phyloP scores from a whole-genome alignment of 2,797 vertebrate species.

The Notolepis coatsorum region DNA sequence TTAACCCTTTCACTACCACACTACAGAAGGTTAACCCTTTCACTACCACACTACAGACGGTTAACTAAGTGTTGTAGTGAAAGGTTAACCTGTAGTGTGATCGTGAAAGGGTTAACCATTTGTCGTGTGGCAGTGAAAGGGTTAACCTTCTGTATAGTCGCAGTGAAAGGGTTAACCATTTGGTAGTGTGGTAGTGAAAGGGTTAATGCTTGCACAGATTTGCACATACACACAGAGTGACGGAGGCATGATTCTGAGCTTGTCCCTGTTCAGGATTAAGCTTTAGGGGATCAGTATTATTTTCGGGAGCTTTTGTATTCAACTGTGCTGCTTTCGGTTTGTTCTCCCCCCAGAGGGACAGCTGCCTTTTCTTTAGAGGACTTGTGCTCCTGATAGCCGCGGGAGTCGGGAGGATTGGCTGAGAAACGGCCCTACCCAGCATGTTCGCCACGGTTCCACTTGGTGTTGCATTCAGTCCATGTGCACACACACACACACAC shows the following conservation, averaged over 20 bases:
- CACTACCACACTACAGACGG: no score
- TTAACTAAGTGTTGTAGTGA: no score
- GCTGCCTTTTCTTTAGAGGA: slow-evolving; percentile 8
- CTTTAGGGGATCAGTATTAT: slow-evolving; percentile 40
- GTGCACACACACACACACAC: neutral
- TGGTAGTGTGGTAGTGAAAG: no score
- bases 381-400: slow-evolving; percentile 38
- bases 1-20: slow-evolving; percentile 18
- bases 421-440: slow-evolving; percentile 42
- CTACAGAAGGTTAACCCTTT: no score
- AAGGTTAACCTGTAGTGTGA: no score
- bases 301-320: slow-evolving; percentile 54
- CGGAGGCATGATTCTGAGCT: slow-evolving; percentile 40
- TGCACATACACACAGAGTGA: slow-evolving; percentile 34
- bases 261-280: slow-evolving; percentile 58
- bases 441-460: slow-evolving; percentile 40
- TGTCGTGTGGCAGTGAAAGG: no score
- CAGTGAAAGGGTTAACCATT: no score
- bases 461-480: neutral
- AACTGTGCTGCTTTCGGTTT: slow-evolving; percentile 33
- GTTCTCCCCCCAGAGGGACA: slow-evolving; percentile 51
- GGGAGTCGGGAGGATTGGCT: slow-evolving; percentile 45
- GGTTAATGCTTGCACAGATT: slow-evolving; percentile 34
- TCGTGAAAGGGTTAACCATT: no score
- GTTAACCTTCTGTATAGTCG: no score